These are phyloP conservation scores for Lysiphlebus fabarum DNA, from an alignment of 1,140 invertebrate genomes.

Conservation along the genomic window DNA sequence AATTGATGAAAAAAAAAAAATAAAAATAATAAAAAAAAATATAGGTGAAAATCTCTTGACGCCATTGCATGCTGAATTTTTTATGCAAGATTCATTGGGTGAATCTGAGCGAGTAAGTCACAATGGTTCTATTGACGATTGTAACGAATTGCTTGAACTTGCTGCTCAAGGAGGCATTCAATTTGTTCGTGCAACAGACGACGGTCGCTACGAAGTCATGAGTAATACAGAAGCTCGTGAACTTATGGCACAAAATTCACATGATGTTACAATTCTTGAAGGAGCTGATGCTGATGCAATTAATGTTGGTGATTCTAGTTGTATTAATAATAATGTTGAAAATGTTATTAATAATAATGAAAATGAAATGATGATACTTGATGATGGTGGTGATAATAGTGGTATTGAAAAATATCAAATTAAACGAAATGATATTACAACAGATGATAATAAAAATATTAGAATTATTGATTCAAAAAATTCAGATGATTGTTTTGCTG, in stretches of 20 bases:
- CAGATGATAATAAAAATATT: too few relatives aligned
- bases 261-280: slow-evolving; percentile 49
- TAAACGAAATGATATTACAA: too few relatives aligned
- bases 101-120: not conserved
- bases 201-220: slow-evolving; percentile 54
- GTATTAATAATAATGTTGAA: slow-evolving; percentile 27
- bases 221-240: slow-evolving; percentile 51
- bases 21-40: too few relatives aligned
- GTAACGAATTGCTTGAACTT: slow-evolving; percentile 50
- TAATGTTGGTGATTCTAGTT: slow-evolving; percentile 37
- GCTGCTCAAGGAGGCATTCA: slow-evolving; percentile 53
- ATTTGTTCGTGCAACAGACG: slow-evolving; percentile 53
- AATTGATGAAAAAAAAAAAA: too few relatives aligned
- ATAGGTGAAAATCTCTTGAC: slow-evolving; percentile 30
- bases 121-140: slow-evolving; percentile 38
- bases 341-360: slow-evolving; percentile 36
- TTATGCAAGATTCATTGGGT: slow-evolving; percentile 10
- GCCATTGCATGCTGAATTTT: slow-evolving; percentile 27
- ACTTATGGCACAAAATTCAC: slow-evolving; percentile 52
- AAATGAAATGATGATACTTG: slow-evolving; percentile 44
- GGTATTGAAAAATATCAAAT: slow-evolving; percentile 26
- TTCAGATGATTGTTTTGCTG: not conserved
- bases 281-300: slow-evolving; percentile 46
- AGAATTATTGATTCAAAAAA: too few relatives aligned
- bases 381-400: slow-evolving; percentile 36